Conservation (phyloP, 2,113 vertebrate genomes). For the western clawed frog (Xenopus tropicalis) region DNA sequence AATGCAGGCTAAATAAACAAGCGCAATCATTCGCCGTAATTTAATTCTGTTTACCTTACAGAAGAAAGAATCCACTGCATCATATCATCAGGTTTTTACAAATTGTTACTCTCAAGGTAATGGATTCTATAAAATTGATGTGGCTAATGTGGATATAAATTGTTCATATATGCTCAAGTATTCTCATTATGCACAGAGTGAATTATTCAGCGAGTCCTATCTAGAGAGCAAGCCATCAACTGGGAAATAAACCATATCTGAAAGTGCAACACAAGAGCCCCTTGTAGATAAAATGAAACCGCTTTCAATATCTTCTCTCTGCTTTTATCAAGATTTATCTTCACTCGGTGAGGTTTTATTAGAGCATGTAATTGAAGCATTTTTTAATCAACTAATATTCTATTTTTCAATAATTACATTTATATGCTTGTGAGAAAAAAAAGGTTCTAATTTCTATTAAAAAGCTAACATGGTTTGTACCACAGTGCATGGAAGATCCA, state of each 20-base stretch:
- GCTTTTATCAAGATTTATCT: neutral
- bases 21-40: no score
- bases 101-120: neutral
- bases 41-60: no score
- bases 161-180: neutral
- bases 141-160: conserved; percentile 17
- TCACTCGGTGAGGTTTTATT: neutral
- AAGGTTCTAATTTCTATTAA: no score
- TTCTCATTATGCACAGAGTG: conserved; percentile 2
- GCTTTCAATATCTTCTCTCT: neutral
- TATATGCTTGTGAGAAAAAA: no score
- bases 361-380: neutral
- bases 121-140: conserved; percentile 1
- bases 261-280: neutral
- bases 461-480: no score
- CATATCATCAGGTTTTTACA: neutral
- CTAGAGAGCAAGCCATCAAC: neutral
- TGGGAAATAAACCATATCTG: neutral
- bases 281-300: neutral
- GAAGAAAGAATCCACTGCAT: neutral
- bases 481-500: no score
- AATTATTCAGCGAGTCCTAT: neutral
- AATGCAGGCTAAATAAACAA: no score
- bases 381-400: neutral
- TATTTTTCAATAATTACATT: no score